Percentiles rank a stretch among this genome's conserved stretches.
phyloP scores from a whole-genome alignment of 2,797 vertebrate species.

The Takifugu ocellatus region DNA sequence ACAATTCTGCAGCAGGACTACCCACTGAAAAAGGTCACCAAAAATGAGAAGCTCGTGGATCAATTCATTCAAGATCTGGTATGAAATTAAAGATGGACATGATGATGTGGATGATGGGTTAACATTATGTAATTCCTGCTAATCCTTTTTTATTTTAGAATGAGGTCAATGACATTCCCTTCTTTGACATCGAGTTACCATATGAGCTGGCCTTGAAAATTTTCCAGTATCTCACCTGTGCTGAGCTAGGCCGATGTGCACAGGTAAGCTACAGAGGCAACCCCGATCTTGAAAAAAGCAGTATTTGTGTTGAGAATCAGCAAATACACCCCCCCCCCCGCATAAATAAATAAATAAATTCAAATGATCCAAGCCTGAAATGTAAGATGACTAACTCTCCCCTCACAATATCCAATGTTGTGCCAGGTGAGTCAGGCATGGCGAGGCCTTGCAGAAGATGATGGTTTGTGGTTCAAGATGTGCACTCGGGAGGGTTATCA shows the following conservation, averaged over 20 bases:
- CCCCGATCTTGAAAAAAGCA: fast-evolving
- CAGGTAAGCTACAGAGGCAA: conserved; percentile 77
- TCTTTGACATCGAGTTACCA: conserved; percentile 91
- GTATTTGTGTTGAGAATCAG: too few species aligned
- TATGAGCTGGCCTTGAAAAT: conserved; percentile 94
- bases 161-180: conserved; percentile 94
- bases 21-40: conserved; percentile 41
- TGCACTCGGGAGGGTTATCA: conserved; percentile 85
- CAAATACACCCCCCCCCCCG: too few species aligned
- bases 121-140: not conserved
- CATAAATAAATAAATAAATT: conserved; percentile 5
- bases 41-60: conserved; percentile 67
- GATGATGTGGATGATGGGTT: not conserved
- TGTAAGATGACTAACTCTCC: conserved; percentile 50
- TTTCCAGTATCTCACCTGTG: conserved; percentile 83
- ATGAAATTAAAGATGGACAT: not conserved
- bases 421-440: conserved; percentile 90
- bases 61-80: conserved; percentile 80
- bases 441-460: conserved; percentile 89
- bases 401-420: conserved; percentile 22
- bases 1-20: conserved; percentile 37
- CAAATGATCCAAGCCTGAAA: conserved; percentile 42
- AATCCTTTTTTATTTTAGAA: conserved; percentile 75
- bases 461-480: conserved; percentile 87
- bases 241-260: conserved; percentile 89